A percentile compares a stretch with the other conserved stretches of the same genome.
Evolutionary conservation across 2,113 vertebrate species (phyloP).

Genomic region (Anhinga rufa): DNA sequence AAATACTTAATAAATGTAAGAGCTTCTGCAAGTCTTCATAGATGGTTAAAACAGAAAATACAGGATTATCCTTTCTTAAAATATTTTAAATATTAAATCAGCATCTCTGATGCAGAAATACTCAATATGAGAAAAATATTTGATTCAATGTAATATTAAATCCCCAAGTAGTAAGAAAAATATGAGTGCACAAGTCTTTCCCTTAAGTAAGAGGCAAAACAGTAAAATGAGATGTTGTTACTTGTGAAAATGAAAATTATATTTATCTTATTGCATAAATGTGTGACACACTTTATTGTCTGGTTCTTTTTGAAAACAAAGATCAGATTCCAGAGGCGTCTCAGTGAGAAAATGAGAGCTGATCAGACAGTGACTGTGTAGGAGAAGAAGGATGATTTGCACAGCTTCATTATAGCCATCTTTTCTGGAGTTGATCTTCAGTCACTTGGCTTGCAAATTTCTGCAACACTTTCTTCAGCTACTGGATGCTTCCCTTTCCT

Average conservation of each 20-base stretch:
- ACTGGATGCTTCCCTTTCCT: not conserved
- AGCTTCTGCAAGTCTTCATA: not conserved
- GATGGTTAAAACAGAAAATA: not conserved
- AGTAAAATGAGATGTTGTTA: not conserved
- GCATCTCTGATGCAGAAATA: not conserved
- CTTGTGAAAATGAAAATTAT: not conserved
- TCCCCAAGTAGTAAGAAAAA: not conserved
- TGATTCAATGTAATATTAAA: not conserved
- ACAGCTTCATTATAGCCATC: not conserved
- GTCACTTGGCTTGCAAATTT: not conserved
- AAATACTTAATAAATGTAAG: not conserved
- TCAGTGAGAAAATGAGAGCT: not conserved
- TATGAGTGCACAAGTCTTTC: not conserved
- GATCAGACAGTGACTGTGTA: not conserved
- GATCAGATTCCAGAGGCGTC: not conserved
- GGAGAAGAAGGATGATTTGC: not conserved
- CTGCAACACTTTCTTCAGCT: not conserved
- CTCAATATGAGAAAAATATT: not conserved
- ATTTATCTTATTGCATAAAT: not conserved
- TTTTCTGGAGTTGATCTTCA: not conserved
- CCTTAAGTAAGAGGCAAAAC: not conserved
- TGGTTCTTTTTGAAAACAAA: not conserved
- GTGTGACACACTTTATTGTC: not conserved
- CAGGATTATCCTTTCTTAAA: not conserved
- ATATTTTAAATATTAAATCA: not conserved